These are phyloP conservation scores for Potamilus streckersoni DNA, from an alignment of 1,140 invertebrate genomes.

Conservation along the genomic window DNA sequence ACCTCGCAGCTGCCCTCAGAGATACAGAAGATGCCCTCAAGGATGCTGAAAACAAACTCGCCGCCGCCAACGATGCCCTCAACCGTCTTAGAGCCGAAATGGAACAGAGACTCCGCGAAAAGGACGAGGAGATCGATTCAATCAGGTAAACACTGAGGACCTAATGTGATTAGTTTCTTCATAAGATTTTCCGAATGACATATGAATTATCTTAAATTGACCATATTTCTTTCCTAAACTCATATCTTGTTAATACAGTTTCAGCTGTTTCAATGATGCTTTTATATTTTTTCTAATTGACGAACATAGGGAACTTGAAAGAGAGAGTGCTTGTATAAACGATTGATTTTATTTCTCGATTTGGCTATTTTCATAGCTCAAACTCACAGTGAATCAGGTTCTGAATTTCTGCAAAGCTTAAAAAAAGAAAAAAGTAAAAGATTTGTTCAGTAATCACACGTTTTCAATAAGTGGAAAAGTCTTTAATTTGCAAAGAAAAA, in stretches of 20 bases:
- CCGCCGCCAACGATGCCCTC: constrained; percentile 64
- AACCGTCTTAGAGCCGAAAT: constrained; percentile 63
- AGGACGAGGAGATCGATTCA: constrained; percentile 68
- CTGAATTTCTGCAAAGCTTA: neutral
- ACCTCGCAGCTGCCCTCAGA: constrained; percentile 60
- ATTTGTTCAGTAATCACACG: neutral
- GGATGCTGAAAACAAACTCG: constrained; percentile 64
- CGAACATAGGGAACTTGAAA: too few relatives aligned
- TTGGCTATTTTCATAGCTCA: too few relatives aligned
- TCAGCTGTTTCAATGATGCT: constrained; percentile 2
- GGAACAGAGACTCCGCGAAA: constrained; percentile 67
- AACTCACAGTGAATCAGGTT: too few relatives aligned
- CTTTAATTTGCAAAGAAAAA: neutral
- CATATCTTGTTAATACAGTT: neutral
- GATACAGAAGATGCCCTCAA: constrained; percentile 66
- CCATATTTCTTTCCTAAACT: too few relatives aligned
- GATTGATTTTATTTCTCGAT: too few relatives aligned
- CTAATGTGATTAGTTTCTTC: too few relatives aligned
- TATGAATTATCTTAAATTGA: too few relatives aligned
- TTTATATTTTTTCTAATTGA: neutral
- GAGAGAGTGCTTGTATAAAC: too few relatives aligned
- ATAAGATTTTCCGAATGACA: too few relatives aligned
- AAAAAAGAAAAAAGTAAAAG: too few relatives aligned
- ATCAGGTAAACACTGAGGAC: constrained; percentile 48
- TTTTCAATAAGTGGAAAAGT: neutral